A percentile compares a stretch with the other conserved stretches of the same genome.
Conservation (phyloP, 2,113 vertebrate species). For the Trachemys scripta region DNA sequence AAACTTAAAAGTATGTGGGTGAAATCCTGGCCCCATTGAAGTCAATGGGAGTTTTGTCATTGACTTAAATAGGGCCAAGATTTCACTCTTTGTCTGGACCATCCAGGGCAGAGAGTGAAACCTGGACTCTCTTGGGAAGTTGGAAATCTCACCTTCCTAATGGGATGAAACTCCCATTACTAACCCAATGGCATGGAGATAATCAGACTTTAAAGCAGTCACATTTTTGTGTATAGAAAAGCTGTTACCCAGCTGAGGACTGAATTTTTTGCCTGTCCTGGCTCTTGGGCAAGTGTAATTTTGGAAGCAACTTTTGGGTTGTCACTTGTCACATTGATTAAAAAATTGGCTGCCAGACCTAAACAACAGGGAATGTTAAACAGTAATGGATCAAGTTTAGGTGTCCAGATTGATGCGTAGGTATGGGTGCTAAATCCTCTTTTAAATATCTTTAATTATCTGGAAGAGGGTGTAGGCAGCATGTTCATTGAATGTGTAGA, state of each 20-base stretch:
- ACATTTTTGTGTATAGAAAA: background rate
- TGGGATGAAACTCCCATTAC: background rate
- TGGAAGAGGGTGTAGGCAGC: background rate
- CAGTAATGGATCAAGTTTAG: background rate
- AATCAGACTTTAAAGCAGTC: background rate
- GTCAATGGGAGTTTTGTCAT: background rate
- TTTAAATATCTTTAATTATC: background rate
- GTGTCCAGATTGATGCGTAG: rapidly evolving
- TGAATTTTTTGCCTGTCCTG: background rate
- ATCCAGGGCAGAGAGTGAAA: background rate
- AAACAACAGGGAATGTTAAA: background rate
- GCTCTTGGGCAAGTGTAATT: background rate
- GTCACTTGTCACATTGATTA: background rate
- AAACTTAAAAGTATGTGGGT: background rate
- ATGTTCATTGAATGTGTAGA: background rate
- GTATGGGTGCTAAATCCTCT: background rate
- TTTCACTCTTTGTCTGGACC: background rate
- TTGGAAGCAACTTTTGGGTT: background rate
- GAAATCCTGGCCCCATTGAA: background rate
- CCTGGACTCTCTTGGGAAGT: background rate
- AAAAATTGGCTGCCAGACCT: background rate
- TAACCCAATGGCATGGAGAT: background rate
- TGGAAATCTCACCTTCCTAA: background rate
- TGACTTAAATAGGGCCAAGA: background rate
- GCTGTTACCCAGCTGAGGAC: background rate